Base-by-base conservation (phyloP, 1,140 invertebrate species). In the Drosophila funebris region DNA sequence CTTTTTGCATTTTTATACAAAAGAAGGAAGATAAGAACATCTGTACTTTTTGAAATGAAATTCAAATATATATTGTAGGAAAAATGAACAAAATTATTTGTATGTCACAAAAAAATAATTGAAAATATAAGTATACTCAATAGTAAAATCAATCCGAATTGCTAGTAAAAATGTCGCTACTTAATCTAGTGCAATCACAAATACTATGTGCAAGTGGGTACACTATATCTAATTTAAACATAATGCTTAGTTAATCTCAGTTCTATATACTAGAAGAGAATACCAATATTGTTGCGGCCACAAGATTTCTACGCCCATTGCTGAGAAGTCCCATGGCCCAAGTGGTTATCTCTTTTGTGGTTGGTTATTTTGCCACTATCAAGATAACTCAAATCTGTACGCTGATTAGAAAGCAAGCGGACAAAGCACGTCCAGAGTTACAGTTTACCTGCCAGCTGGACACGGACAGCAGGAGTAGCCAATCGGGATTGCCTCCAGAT, bases 311-410 rank as follows among this genome's bases (percentile, higher is more conserved):
- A 0, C 16, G 16, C 1, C 70, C 74, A 9, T 5, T 70, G n/a
- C 6, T 81, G 0, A 63, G 18, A 11, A 85, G 53, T 66, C 69
- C 73, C 14, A 18, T 77, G 22, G 20, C 69, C 0, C 64, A 80
- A 44, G 22, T 80, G 5, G 4, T 77, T 0, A 22, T 85, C 6
- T 85, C 73, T 2, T 77, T 85, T 53, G 39, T 67, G 5, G 5
- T 80, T 9, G 76, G 81, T 22, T 85, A 77, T 46, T 77, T 62
- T 58, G 73, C 56, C 9, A 74, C 76, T n/a, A 77, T 58, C 14
- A 80, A 64, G 43, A 62, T 76, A 1, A 18, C 22, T 3, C 13
- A 58, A 37, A 31, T 73, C 13, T 33, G 20, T 6, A n/a, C 18
- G 39, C 36, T 27, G 5, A 7, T 37, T 1, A 11, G 41, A 9